These are phyloP conservation scores for Alcis repandata DNA, from an alignment of 2,888 invertebrate genomes.

Conservation along the genomic window DNA sequence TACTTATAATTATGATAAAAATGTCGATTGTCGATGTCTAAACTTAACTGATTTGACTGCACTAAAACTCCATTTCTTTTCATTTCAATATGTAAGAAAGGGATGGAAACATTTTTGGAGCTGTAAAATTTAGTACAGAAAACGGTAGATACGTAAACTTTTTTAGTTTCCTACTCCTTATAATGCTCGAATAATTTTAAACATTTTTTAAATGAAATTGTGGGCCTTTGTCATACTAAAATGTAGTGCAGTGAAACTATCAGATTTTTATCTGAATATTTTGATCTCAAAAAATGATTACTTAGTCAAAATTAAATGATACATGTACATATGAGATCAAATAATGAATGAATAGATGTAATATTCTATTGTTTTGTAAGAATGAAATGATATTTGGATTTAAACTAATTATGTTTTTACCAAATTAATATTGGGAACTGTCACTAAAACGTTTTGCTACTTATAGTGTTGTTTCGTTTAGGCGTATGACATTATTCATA, in stretches of 20 bases:
- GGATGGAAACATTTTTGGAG: too few relatives aligned
- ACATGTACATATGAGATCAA: constrained; percentile 13
- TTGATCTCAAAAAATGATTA: constrained; percentile 11
- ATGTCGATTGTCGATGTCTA: too few relatives aligned
- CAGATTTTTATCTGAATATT: not conserved
- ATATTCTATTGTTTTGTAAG: too few relatives aligned
- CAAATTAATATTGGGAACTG: too few relatives aligned
- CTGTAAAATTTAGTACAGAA: too few relatives aligned
- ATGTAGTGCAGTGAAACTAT: not conserved
- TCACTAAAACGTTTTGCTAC: too few relatives aligned
- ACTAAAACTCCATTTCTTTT: too few relatives aligned
- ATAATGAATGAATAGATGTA: not conserved
- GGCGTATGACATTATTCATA: not conserved
- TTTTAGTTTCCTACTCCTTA: constrained; percentile 33
- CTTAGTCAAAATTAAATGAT: constrained; percentile 13
- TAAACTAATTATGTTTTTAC: too few relatives aligned
- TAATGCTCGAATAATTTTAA: constrained; percentile 38
- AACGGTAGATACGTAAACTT: not conserved
- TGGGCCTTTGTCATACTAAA: constrained; percentile 25
- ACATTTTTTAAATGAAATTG: constrained; percentile 13
- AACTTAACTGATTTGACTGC: too few relatives aligned
- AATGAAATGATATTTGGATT: too few relatives aligned
- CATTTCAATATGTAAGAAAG: too few relatives aligned
- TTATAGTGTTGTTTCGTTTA: not conserved
- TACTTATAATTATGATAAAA: too few relatives aligned